phyloP scores from a whole-genome alignment of 2,797 vertebrate species.

The Alosa sapidissima region DNA sequence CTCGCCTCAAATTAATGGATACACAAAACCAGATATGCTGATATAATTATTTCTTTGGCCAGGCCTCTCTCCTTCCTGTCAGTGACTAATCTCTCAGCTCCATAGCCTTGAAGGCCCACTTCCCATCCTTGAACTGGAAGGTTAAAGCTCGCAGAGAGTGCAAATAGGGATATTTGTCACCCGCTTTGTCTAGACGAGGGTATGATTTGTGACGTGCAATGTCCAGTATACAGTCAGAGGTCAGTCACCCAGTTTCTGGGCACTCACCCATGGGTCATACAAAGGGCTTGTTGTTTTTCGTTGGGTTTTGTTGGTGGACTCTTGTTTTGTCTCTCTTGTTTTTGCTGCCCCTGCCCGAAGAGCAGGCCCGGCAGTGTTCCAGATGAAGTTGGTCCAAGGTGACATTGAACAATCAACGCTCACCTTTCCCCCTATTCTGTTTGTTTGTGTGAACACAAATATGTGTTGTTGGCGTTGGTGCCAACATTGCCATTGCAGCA shows the following conservation, averaged over 20 bases:
- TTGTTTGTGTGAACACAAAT: not conserved
- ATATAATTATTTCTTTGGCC: constrained; percentile 44
- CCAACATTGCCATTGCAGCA: not conserved
- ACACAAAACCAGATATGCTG: constrained; percentile 45
- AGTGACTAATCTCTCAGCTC: constrained; percentile 32
- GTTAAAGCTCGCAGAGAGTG: constrained; percentile 49
- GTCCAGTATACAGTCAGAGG: constrained; percentile 6
- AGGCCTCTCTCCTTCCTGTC: constrained; percentile 58
- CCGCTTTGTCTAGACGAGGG: not conserved
- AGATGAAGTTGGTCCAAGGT: constrained; percentile 17
- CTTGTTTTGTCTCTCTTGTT: not conserved
- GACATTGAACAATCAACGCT: not conserved
- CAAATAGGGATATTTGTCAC: constrained; percentile 47
- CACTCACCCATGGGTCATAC: not conserved
- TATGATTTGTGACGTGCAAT: not conserved
- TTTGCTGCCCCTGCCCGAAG: not conserved
- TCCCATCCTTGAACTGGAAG: constrained; percentile 47
- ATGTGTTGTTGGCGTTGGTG: not conserved
- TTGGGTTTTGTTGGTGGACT: not conserved
- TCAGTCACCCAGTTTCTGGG: constrained; percentile 21
- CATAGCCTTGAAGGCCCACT: constrained; percentile 39
- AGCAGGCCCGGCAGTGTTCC: not conserved
- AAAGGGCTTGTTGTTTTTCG: constrained; percentile 25
- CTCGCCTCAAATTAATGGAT: constrained; percentile 24
- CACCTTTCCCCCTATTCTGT: not conserved